phyloP scores from a whole-genome alignment of 2,888 invertebrate genomes.

The Carabus problematicus region DNA sequence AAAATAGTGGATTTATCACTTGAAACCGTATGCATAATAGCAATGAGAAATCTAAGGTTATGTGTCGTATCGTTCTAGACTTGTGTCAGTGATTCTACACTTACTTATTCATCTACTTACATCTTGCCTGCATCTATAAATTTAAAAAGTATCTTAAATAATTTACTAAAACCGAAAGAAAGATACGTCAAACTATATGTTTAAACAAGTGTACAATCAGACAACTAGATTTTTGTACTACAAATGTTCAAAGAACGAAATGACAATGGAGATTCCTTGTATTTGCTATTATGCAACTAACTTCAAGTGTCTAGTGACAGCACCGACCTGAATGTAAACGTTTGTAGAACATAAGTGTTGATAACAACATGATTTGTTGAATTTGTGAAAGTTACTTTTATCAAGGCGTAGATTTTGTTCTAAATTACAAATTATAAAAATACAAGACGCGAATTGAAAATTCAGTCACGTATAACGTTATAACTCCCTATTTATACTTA shows the following conservation, averaged over 20 bases:
- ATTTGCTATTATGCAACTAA: neutral
- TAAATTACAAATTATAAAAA: slow-evolving; percentile 36
- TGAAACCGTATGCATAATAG: too few species aligned
- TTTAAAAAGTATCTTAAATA: neutral
- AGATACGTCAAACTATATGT: neutral
- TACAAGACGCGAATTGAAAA: slow-evolving; percentile 27
- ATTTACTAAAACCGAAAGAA: neutral
- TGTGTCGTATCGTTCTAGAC: too few species aligned
- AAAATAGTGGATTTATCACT: neutral
- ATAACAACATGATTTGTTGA: slow-evolving; percentile 26
- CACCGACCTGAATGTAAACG: slow-evolving; percentile 11
- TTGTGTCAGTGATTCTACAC: too few species aligned
- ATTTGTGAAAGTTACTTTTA: slow-evolving; percentile 36
- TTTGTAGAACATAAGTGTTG: slow-evolving; percentile 32
- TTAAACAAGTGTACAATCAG: neutral
- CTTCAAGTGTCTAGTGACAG: neutral
- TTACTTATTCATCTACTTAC: too few species aligned
- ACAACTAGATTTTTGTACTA: neutral
- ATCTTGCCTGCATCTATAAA: too few species aligned
- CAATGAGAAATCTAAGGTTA: too few species aligned
- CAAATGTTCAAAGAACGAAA: neutral
- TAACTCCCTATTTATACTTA: slow-evolving; percentile 19
- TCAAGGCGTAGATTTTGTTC: slow-evolving; percentile 41
- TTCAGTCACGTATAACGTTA: slow-evolving; percentile 32
- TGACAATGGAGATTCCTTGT: neutral